Percentiles rank a stretch among this genome's conserved stretches.
Conservation (phyloP, 2,113 vertebrate species). For the Zosterops japonicus region DNA sequence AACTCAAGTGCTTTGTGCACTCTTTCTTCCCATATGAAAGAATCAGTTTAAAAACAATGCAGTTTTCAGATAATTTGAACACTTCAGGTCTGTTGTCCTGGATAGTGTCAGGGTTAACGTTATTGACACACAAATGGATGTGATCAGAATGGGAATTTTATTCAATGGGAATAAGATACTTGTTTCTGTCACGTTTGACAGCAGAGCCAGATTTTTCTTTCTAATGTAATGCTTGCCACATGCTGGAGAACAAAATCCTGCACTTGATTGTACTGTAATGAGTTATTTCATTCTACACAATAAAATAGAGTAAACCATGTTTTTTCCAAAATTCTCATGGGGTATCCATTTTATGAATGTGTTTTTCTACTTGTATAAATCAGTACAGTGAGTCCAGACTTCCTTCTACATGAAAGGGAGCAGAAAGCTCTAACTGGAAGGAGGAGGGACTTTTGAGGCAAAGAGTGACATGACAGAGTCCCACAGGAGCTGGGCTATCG, state of each 20-base stretch:
- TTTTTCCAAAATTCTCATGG: not conserved
- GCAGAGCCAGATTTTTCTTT: constrained; percentile 37
- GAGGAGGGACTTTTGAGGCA: not conserved
- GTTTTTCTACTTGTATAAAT: constrained; percentile 37
- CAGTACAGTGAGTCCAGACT: not conserved
- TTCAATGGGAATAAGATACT: constrained; percentile 59
- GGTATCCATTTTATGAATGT: constrained; percentile 4
- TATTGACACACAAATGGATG: constrained; percentile 43
- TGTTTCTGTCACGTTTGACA: constrained; percentile 67
- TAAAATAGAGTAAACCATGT: constrained; percentile 29
- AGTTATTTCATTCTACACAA: constrained; percentile 37
- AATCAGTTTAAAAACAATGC: not conserved
- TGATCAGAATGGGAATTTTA: constrained; percentile 45
- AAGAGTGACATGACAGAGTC: not conserved
- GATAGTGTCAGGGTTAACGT: not conserved
- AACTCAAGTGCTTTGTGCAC: not conserved
- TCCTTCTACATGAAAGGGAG: not conserved
- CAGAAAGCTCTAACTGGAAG: not conserved
- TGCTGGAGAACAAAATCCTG: constrained; percentile 32
- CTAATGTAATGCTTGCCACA: constrained; percentile 46
- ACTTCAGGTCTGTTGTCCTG: constrained; percentile 15
- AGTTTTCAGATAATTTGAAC: not conserved
- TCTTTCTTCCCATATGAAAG: not conserved
- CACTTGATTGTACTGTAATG: constrained; percentile 24
- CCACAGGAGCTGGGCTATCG: not conserved